Percentiles rank a stretch among this genome's conserved stretches.
These are phyloP conservation scores for Phyto melanocephala DNA, from an alignment of 2,888 invertebrate genomes.

Conservation along the genomic window DNA sequence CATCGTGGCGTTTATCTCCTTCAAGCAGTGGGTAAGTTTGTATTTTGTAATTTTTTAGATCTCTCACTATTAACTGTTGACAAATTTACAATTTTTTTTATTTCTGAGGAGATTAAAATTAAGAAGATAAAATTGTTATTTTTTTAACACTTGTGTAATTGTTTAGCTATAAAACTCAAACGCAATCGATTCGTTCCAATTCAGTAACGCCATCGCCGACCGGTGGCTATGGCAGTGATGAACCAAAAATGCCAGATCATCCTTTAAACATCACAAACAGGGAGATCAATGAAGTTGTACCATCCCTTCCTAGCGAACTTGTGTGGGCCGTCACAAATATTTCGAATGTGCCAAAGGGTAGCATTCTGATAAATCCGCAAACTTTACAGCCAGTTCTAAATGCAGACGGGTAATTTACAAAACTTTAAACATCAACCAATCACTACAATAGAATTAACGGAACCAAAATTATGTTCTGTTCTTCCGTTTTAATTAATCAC, in stretches of 20 bases:
- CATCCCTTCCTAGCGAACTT: conserved; percentile 77
- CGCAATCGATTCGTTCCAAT: conserved; percentile 81
- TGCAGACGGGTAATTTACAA: conserved; percentile 79
- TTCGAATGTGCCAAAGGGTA: conserved; percentile 91
- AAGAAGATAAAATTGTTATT: conserved; percentile 43
- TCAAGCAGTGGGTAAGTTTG: conserved; percentile 79
- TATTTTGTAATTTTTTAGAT: neutral
- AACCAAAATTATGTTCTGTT: conserved; percentile 35
- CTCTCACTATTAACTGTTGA: neutral
- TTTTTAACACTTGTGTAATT: conserved; percentile 48
- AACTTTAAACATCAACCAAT: conserved; percentile 54
- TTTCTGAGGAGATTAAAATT: conserved; percentile 17
- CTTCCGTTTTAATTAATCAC: conserved; percentile 41
- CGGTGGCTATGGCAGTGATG: conserved; percentile 81
- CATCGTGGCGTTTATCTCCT: conserved; percentile 78
- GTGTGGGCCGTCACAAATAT: conserved; percentile 94
- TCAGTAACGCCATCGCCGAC: conserved; percentile 89
- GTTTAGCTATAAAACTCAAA: conserved; percentile 77
- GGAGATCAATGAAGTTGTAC: conserved; percentile 65
- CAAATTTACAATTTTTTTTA: neutral
- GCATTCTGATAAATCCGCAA: conserved; percentile 91
- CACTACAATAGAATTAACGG: conserved; percentile 41
- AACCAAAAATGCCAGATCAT: conserved; percentile 77
- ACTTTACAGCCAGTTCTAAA: conserved; percentile 79
- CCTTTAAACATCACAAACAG: conserved; percentile 69